These are phyloP conservation scores for Pangasius macronema DNA, from an alignment of 2,797 vertebrate genomes.

Conservation along the genomic window DNA sequence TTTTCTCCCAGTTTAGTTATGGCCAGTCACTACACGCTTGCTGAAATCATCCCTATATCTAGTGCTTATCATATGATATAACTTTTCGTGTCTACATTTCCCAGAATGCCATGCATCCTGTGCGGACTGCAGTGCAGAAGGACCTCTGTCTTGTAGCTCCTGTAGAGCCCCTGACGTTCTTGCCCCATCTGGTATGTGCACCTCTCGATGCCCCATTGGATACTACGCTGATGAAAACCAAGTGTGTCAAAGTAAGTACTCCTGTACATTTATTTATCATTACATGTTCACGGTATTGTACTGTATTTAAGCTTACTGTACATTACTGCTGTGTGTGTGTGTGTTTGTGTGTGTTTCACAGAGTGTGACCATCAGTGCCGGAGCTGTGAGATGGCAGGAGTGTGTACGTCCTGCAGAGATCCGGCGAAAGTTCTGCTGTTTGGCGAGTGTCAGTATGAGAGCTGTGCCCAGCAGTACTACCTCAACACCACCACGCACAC, in stretches of 20 bases:
- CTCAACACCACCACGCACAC: slow-evolving; percentile 81
- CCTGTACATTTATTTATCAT: neutral
- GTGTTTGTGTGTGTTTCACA: slow-evolving; percentile 58
- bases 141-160: slow-evolving; percentile 81
- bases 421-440: slow-evolving; percentile 87
- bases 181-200: slow-evolving; percentile 77
- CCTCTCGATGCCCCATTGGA: slow-evolving; percentile 74
- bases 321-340: neutral
- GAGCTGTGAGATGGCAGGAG: slow-evolving; percentile 75
- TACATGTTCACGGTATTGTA: neutral
- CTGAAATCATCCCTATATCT: neutral
- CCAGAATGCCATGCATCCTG: slow-evolving; percentile 89
- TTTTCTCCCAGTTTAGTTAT: neutral
- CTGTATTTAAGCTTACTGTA: neutral
- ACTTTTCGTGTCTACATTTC: slow-evolving; percentile 27
- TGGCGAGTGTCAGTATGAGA: slow-evolving; percentile 89
- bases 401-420: slow-evolving; percentile 86
- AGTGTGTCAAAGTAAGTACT: slow-evolving; percentile 81
- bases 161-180: slow-evolving; percentile 75
- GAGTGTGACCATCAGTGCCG: slow-evolving; percentile 83
- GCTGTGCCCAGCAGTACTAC: slow-evolving; percentile 90
- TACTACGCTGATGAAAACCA: slow-evolving; percentile 75
- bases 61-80: neutral
- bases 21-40: neutral
- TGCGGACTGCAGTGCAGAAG: slow-evolving; percentile 74